Evolutionary conservation across 2,113 vertebrate genomes (phyloP), one percentile per base, ranked within the genome.

Genomic region (Mormoops blainvillei): DNA sequence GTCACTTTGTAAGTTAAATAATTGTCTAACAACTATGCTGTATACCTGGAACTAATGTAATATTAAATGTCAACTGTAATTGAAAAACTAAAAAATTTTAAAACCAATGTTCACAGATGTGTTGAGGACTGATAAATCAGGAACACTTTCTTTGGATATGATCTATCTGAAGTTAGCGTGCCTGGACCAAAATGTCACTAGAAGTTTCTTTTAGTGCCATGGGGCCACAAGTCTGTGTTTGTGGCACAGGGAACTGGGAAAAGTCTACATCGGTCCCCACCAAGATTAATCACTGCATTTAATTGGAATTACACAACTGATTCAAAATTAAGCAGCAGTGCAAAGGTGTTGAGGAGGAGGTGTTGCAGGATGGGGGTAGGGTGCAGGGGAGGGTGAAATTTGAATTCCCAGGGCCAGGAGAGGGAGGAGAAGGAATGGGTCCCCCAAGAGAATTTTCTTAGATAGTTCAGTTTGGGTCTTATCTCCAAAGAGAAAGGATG

Each of bases 361-460:
- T 56, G 31, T 38, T 74, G n/a, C 6, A 43, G 15, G 22, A 50
- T 31, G 28, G 41, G 26, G 28, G 19, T 80, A 26, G 13, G 50
- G 15, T 67, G 45, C 26, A 36, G 52, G 9, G 50, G 19, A 71
- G n/a, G 28, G 14, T 56, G 54, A 38, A 5, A 28, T 45, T 26
- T 83, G 22, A 78, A 10, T 56, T 45, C 56, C 38, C 48, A 63
- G 52, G 36, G 20, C 63, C 52, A 78, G 36, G 38, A 77, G 26
- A 36, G 31, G 31, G 33, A 48, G 1, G 11, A 48, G 4, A 22
- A 31, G 7, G 13, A 78, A 38, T 84, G 18, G 4, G 16, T 56
- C 22, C 33, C 4, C 10, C 0, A 0, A 18, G 24, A 1, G 3
- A 11, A n/a, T 50, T 84, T 24, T n/a, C 5, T 67, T 38, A 45